These are phyloP conservation scores for Lytechinus variegatus DNA, from an alignment of 35 echinoderm and acorn worm species.

Conservation along the genomic window DNA sequence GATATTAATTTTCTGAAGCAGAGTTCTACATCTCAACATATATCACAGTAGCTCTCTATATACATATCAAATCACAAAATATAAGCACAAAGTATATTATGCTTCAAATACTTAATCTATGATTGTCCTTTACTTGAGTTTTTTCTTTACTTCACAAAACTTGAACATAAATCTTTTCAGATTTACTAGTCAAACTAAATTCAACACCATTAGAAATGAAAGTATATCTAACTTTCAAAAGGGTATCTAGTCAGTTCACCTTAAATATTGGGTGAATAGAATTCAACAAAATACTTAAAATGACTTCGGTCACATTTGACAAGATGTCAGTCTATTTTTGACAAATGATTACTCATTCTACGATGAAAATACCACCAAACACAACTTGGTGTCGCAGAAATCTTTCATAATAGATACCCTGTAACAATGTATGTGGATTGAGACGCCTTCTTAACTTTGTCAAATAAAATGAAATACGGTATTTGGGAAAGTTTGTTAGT, in stretches of 20 bases:
- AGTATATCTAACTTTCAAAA: not conserved
- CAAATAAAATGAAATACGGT: not conserved
- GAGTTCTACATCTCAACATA: not conserved
- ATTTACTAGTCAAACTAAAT: not conserved
- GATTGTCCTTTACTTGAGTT: slow-evolving; percentile 3
- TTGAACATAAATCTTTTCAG: not conserved
- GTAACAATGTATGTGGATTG: not conserved
- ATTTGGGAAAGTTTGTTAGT: not conserved
- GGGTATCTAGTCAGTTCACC: not conserved
- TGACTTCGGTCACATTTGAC: not conserved
- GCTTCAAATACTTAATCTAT: slow-evolving; percentile 6
- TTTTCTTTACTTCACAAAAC: not conserved
- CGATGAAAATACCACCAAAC: not conserved
- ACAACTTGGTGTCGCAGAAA: not conserved
- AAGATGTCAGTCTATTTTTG: not conserved
- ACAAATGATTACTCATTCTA: not conserved
- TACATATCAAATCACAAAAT: not conserved
- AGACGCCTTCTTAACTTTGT: not conserved
- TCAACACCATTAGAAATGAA: not conserved
- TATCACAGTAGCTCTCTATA: not conserved
- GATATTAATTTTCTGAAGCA: not conserved
- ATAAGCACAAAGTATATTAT: not conserved
- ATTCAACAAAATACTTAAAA: not conserved
- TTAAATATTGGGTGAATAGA: not conserved
- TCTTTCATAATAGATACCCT: not conserved